Percentiles rank a stretch among this genome's conserved stretches.
Evolutionary conservation across 2,888 invertebrate genomes (phyloP).

Genomic region (Spisula subtruncata): DNA sequence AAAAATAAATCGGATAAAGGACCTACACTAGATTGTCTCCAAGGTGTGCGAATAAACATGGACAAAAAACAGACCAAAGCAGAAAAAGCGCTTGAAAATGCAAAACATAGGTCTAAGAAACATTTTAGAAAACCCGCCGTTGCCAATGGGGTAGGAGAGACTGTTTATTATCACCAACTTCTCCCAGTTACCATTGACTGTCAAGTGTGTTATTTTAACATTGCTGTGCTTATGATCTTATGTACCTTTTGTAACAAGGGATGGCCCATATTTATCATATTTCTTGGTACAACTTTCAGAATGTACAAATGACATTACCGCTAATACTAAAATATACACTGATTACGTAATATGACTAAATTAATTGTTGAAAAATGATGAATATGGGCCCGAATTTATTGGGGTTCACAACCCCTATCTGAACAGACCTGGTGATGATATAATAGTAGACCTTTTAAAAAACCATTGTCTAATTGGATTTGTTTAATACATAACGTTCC

Average conservation of each 20-base stretch:
- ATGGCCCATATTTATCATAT: neutral
- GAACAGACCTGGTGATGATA: too few relatives aligned
- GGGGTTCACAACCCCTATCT: too few relatives aligned
- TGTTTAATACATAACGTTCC: neutral
- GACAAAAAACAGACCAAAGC: slow-evolving; percentile 36
- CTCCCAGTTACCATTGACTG: slow-evolving; percentile 1
- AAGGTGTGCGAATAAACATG: slow-evolving; percentile 37
- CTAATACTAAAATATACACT: too few relatives aligned
- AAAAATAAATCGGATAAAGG: neutral
- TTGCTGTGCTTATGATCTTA: neutral
- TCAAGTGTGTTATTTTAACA: slow-evolving; percentile 26
- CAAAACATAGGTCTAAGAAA: slow-evolving; percentile 39
- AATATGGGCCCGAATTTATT: too few relatives aligned
- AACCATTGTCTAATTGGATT: neutral
- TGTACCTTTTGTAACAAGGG: neutral
- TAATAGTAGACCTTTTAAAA: too few relatives aligned
- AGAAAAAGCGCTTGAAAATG: neutral
- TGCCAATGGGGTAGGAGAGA: slow-evolving; percentile 64
- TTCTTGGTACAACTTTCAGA: neutral
- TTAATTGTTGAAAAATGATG: too few relatives aligned
- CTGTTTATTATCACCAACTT: neutral
- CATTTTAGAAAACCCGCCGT: slow-evolving; percentile 59
- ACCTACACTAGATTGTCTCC: slow-evolving; percentile 1
- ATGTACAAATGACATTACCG: too few relatives aligned
- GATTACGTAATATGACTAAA: too few relatives aligned